A percentile compares a stretch with the other conserved stretches of the same genome.
Conservation (phyloP, 2,888 invertebrate genomes). For the Chelonus formosanus region DNA sequence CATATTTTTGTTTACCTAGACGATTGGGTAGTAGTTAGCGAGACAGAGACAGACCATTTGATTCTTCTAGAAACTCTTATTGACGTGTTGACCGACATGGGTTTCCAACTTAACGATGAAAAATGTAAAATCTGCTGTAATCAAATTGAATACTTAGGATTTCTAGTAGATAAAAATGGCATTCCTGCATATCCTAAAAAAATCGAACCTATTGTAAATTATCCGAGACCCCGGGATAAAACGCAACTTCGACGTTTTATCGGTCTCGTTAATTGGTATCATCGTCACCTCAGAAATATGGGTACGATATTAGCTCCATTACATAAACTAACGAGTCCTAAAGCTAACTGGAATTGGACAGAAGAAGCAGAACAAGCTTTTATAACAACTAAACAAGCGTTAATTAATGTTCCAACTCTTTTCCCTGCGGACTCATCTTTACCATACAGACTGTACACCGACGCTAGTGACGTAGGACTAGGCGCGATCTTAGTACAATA, state of each 20-base stretch:
- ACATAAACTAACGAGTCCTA: not conserved
- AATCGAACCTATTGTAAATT: slow-evolving; percentile 13
- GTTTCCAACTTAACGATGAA: too few relatives aligned
- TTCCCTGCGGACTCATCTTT: not conserved
- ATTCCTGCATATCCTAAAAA: slow-evolving; percentile 13
- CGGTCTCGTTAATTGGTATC: slow-evolving; percentile 25
- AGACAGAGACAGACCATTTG: too few relatives aligned
- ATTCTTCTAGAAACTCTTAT: too few relatives aligned
- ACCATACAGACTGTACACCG: slow-evolving; percentile 3
- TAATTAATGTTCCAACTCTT: not conserved
- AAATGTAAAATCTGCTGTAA: too few relatives aligned
- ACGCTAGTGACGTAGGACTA: not conserved
- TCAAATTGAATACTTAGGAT: slow-evolving; percentile 16
- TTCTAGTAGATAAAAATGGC: slow-evolving; percentile 17
- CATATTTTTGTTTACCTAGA: too few relatives aligned
- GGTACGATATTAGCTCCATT: not conserved
- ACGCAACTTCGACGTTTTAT: slow-evolving; percentile 18
- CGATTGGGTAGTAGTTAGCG: too few relatives aligned
- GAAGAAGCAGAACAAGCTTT: slow-evolving; percentile 3
- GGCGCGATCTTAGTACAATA: not conserved
- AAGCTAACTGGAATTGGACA: not conserved
- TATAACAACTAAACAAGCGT: not conserved
- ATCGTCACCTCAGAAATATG: slow-evolving; percentile 9
- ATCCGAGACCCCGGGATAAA: slow-evolving; percentile 8
- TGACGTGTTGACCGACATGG: too few relatives aligned